phyloP scores from a whole-genome alignment of 2,888 invertebrate species.

The Gymnocheta viridis region DNA sequence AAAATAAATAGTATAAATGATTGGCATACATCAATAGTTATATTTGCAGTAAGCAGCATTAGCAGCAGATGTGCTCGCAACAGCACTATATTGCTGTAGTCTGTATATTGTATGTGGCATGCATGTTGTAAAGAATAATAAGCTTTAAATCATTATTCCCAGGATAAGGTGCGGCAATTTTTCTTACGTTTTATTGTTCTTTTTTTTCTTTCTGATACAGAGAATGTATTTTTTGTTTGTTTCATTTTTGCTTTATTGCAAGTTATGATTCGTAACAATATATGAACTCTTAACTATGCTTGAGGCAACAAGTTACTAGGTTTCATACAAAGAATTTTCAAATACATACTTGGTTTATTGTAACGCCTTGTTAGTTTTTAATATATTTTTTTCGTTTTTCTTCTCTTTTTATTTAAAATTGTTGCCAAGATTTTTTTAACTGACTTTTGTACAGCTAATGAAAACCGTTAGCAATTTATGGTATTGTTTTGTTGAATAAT shows the following conservation, averaged over 20 bases:
- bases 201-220: neutral
- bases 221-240: constrained; percentile 30
- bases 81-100: constrained; percentile 25
- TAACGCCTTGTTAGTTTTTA: constrained; percentile 69
- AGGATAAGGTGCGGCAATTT: constrained; percentile 68
- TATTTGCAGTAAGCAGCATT: constrained; percentile 23
- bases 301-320: constrained; percentile 67
- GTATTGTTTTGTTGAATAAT: constrained; percentile 42
- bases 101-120: constrained; percentile 25
- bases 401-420: constrained; percentile 9
- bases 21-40: constrained; percentile 49
- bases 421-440: constrained; percentile 43
- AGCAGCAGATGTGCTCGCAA: constrained; percentile 5
- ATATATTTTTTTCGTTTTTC: constrained; percentile 49
- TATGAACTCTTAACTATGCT: constrained; percentile 68
- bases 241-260: constrained; percentile 27
- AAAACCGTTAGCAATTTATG: constrained; percentile 65
- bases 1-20: constrained; percentile 36
- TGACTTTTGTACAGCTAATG: constrained; percentile 52
- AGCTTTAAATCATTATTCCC: constrained; percentile 69
- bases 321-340: constrained; percentile 57
- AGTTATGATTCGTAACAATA: constrained; percentile 59
- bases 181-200: constrained; percentile 6
- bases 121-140: constrained; percentile 58
- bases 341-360: constrained; percentile 53